Evolutionary conservation across 2,888 invertebrate species (phyloP).

Genomic region (Agapostemon virescens): DNA sequence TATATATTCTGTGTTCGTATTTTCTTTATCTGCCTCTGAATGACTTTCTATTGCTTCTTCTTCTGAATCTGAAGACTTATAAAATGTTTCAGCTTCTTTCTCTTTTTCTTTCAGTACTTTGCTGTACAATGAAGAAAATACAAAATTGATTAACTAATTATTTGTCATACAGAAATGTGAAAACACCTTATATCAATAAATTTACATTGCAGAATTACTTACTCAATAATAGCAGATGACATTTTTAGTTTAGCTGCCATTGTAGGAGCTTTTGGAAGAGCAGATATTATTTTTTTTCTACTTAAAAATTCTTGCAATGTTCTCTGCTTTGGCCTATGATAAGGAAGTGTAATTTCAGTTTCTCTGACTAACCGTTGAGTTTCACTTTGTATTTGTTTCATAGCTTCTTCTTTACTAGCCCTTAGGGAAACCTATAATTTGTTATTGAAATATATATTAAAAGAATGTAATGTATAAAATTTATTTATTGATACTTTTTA

Average conservation of each 20-base stretch:
- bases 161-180: neutral
- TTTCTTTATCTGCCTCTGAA: neutral
- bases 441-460: neutral
- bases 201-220: slow-evolving; percentile 34
- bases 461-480: neutral
- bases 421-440: slow-evolving; percentile 65
- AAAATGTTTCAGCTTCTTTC: slow-evolving; percentile 88
- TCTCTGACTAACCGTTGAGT: slow-evolving; percentile 91
- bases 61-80: slow-evolving; percentile 86
- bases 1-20: slow-evolving; percentile 1
- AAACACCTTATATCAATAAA: neutral
- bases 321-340: slow-evolving; percentile 91
- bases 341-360: slow-evolving; percentile 89
- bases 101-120: slow-evolving; percentile 87
- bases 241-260: slow-evolving; percentile 84
- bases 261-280: slow-evolving; percentile 76
- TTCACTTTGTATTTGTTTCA: slow-evolving; percentile 90
- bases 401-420: slow-evolving; percentile 83
- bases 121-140: slow-evolving; percentile 78
- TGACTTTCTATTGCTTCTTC: slow-evolving; percentile 62
- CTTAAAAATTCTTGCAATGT: slow-evolving; percentile 90
- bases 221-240: slow-evolving; percentile 82
- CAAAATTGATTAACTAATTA: slow-evolving; percentile 21
- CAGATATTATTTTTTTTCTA: slow-evolving; percentile 77
- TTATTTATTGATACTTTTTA: neutral